These are phyloP conservation scores for Nyleta sp. DNA, from an alignment of 2,888 invertebrate species.

Conservation along the genomic window DNA sequence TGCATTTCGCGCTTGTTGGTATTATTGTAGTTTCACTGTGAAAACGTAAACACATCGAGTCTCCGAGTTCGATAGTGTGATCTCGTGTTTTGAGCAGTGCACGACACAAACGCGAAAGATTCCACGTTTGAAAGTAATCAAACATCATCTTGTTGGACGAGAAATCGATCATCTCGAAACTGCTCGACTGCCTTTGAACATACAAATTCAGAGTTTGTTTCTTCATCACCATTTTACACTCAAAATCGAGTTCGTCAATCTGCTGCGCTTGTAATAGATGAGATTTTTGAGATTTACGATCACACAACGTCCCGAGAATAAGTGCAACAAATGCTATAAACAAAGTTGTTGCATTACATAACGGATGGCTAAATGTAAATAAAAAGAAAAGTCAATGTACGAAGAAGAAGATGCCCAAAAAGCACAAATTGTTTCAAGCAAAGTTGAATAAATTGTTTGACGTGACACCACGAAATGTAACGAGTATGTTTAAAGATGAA, in stretches of 20 bases:
- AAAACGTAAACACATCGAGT: neutral
- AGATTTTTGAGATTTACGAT: neutral
- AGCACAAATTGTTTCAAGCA: neutral
- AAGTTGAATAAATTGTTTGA: constrained; percentile 8
- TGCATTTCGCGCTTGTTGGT: neutral
- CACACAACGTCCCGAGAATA: neutral
- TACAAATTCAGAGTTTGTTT: neutral
- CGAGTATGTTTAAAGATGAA: neutral
- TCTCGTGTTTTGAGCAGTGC: neutral
- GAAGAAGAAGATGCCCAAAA: neutral
- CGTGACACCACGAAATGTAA: constrained; percentile 4
- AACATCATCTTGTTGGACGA: neutral
- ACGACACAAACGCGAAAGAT: neutral
- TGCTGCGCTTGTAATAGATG: neutral
- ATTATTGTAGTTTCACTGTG: neutral
- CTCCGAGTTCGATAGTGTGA: neutral
- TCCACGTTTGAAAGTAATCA: neutral
- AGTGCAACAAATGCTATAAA: neutral
- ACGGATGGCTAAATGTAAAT: neutral
- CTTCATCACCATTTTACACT: neutral
- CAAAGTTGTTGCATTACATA: neutral
- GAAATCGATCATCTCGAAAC: constrained; percentile 3
- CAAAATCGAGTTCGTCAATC: neutral
- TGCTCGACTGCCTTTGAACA: neutral
- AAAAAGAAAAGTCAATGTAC: neutral